Evolutionary conservation across 1,140 invertebrate species (phyloP).

Genomic region (Trichonephila clavipes): DNA sequence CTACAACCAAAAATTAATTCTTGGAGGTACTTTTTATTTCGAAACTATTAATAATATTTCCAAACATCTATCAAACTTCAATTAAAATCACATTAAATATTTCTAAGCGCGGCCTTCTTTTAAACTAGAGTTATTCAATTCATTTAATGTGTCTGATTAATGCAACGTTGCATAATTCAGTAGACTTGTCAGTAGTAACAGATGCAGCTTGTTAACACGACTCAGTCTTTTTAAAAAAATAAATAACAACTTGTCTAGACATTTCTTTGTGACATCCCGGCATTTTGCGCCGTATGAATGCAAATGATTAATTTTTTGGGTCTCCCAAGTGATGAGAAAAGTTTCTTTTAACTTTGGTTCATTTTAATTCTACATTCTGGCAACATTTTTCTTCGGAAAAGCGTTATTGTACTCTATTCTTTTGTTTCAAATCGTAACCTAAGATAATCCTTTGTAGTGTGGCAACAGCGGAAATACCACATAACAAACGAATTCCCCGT

Average conservation of each 20-base stretch:
- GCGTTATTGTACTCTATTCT: neutral
- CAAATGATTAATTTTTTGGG: neutral
- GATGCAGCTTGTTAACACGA: neutral
- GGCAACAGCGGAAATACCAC: slow-evolving; percentile 40
- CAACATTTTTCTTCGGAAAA: neutral
- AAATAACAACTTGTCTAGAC: neutral
- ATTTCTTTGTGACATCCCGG: neutral
- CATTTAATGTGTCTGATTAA: neutral
- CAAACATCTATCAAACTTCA: too few relatives aligned
- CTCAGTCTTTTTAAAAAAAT: neutral
- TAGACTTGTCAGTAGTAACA: neutral
- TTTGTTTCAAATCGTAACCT: slow-evolving; percentile 25
- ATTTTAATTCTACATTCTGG: neutral
- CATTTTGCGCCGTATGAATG: neutral
- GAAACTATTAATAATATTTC: too few relatives aligned
- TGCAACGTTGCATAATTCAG: neutral
- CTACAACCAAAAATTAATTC: too few relatives aligned
- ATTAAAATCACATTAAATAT: too few relatives aligned
- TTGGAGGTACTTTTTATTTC: too few relatives aligned
- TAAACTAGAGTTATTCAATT: neutral
- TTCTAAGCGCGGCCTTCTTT: too few relatives aligned
- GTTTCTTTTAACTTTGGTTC: neutral
- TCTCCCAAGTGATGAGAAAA: neutral
- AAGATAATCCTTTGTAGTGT: slow-evolving; percentile 40
- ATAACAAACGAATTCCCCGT: slow-evolving; percentile 45